Base-by-base conservation (phyloP, 2,113 vertebrate genomes). In the Agapornis roseicollis region DNA sequence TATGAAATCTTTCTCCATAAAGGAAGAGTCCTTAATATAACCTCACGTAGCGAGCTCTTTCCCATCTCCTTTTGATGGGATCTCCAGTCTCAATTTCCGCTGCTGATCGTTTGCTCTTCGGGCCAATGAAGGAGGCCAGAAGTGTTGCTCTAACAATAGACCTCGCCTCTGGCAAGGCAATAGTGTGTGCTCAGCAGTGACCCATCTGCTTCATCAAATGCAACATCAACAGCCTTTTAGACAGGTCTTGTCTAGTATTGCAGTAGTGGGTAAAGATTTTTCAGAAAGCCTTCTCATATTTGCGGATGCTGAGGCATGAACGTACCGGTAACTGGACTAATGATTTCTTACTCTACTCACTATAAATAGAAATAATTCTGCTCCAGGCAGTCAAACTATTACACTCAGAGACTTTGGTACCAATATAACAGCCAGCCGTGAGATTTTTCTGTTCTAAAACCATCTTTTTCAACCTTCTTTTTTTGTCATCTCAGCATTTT, bases 181-280 rank as follows among this genome's bases (percentile, higher is more conserved):
- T 84, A 78, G 33, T 41, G 77, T 90, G 69, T 94, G 60, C 90
- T 96, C 88, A 94, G 88, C 80, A 92, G 68, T 90, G 85, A 88
- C 94, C 81, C 33, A 25, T 85, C 88, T 93, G 85, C 72, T 90
- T 93, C 90, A 58, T 89, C 86, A 90, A 80, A 64, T 56, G 44
- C 29, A 31, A 18, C 56, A 60, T n/a, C 65, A 53, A 63, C 37
- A 69, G 52, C 73, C 77, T 89, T 88, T 47, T 49, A 58, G 58
- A 52, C 64, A 58, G 87, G 52, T 95, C 80, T 92, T 83, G 81
- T 93, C 83, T 60, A 61, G 69, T 72, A 56, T 78, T 90, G 35
- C 77, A 84, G 53, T 37, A 71, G 47, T 0, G 17, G 17, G 60
- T 68, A 86, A 80, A 65, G 55, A 56, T 84, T 94, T 94, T 91